Evolutionary conservation across 35 echinoderm and acorn worm species (phyloP).

Genomic region (Ophioderma brevispina): DNA sequence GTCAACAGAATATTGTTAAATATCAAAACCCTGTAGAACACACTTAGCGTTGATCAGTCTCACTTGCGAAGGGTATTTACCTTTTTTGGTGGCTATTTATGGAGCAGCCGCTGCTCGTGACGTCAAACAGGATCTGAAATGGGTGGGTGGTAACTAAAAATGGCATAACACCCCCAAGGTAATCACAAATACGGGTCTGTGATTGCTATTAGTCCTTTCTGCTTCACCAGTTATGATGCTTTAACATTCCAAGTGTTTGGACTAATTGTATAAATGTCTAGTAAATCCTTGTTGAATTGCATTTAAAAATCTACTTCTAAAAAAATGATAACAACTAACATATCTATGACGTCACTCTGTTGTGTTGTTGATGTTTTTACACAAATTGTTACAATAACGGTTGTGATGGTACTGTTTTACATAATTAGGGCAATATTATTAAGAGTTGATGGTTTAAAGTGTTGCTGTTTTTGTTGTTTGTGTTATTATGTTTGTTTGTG

Average conservation of each 20-base stretch:
- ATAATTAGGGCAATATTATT: too few species aligned
- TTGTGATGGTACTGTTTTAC: too few species aligned
- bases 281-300: too few species aligned
- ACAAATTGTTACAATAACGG: too few species aligned
- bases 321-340: too few species aligned
- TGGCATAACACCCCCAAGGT: not conserved
- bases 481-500: too few species aligned
- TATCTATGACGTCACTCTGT: too few species aligned
- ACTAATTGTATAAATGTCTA: not conserved
- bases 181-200: not conserved
- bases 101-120: not conserved
- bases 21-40: slow-evolving; percentile 5
- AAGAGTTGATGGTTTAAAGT: too few species aligned
- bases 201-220: not conserved
- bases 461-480: too few species aligned
- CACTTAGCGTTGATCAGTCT: not conserved
- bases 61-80: not conserved
- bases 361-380: too few species aligned
- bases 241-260: not conserved
- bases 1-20: not conserved
- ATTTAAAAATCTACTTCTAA: too few species aligned
- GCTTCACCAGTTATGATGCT: not conserved
- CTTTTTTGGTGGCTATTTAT: not conserved
- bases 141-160: slow-evolving; percentile 7
- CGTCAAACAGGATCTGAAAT: not conserved